A percentile compares a stretch with the other conserved stretches of the same genome.
These are phyloP conservation scores for Cynaeus angustus DNA, from an alignment of 2,888 invertebrate genomes.

Conservation along the genomic window DNA sequence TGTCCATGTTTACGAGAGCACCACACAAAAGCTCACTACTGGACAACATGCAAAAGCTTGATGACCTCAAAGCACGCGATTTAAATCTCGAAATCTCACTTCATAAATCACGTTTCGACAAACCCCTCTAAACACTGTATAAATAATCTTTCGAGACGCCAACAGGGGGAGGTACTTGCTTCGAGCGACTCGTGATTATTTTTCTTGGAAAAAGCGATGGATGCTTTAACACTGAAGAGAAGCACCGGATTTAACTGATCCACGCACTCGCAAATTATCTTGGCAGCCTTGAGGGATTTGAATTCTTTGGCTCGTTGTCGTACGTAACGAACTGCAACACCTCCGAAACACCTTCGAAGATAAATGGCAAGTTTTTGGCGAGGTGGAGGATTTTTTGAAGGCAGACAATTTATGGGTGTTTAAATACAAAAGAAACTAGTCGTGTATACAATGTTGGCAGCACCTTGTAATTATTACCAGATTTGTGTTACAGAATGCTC, in stretches of 20 bases:
- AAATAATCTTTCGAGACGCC: constrained; percentile 1
- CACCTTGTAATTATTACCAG: neutral
- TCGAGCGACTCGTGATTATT: constrained; percentile 39
- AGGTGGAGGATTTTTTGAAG: neutral
- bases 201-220: constrained; percentile 42
- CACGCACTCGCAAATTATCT: constrained; percentile 52
- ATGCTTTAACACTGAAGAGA: constrained; percentile 45
- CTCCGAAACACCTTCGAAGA: constrained; percentile 32
- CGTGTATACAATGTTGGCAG: neutral
- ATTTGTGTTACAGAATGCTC: neutral
- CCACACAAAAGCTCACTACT: neutral
- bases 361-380: neutral
- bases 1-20: constrained; percentile 29
- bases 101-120: constrained; percentile 9
- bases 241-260: constrained; percentile 54
- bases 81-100: neutral
- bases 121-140: constrained; percentile 3
- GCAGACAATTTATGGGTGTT: neutral
- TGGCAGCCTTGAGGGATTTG: constrained; percentile 39
- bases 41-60: constrained; percentile 1
- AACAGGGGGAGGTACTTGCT: constrained; percentile 28
- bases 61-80: constrained; percentile 2
- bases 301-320: constrained; percentile 39
- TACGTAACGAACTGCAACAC: constrained; percentile 27
- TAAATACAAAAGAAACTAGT: neutral